phyloP scores from a whole-genome alignment of 2,797 vertebrate species.

The Tangara arthus region DNA sequence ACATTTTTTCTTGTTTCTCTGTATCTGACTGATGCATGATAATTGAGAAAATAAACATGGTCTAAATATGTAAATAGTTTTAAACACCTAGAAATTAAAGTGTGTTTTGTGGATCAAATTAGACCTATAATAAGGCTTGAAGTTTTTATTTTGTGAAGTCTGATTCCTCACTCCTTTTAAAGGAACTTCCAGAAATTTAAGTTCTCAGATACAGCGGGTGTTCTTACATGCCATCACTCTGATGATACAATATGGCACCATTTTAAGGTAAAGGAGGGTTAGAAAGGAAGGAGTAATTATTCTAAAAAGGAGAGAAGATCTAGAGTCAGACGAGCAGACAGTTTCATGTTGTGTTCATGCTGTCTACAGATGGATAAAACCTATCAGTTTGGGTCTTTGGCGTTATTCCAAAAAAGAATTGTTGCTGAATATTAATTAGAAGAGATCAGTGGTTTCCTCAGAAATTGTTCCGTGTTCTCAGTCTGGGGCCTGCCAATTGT shows the following conservation, averaged over 20 bases:
- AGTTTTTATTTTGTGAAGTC: neutral
- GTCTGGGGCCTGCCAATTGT: fast-evolving
- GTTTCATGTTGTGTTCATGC: neutral
- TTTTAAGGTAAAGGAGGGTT: neutral
- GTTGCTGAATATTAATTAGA: neutral
- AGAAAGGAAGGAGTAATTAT: neutral
- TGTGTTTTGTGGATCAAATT: neutral
- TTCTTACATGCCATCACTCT: neutral
- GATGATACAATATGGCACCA: neutral
- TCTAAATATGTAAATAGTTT: neutral
- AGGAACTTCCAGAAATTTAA: neutral
- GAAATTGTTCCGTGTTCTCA: neutral
- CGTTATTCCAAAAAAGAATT: neutral
- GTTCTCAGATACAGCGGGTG: fast-evolving
- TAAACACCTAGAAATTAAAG: neutral
- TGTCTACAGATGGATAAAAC: neutral
- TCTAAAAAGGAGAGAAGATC: neutral
- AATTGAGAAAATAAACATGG: neutral
- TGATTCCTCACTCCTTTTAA: neutral
- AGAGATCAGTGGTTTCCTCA: neutral
- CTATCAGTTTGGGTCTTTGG: neutral
- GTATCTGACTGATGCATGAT: neutral
- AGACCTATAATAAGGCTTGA: neutral
- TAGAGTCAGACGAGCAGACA: neutral
- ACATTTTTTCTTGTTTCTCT: neutral